A percentile compares a stretch with the other conserved stretches of the same genome.
These are phyloP conservation scores for Chelonus formosanus DNA, from an alignment of 2,888 invertebrate species.

Conservation along the genomic window DNA sequence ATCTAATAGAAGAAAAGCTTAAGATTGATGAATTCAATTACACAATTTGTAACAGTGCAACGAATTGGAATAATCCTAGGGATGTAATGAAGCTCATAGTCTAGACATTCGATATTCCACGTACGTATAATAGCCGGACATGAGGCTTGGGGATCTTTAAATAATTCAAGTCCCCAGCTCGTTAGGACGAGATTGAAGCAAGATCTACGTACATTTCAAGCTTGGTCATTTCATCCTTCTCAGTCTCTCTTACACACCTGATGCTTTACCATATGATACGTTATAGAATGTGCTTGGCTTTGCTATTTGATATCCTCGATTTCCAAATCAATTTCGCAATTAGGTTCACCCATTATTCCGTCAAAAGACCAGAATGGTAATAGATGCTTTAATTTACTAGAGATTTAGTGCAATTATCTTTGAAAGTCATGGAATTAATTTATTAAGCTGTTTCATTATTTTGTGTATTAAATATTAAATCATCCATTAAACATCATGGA, in stretches of 20 bases:
- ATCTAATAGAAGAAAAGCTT: slow-evolving; percentile 37
- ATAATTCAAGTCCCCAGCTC: slow-evolving; percentile 53
- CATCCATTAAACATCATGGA: too few relatives aligned
- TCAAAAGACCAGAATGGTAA: too few relatives aligned
- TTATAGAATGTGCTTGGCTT: slow-evolving; percentile 27
- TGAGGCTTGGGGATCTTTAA: slow-evolving; percentile 56
- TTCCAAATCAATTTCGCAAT: slow-evolving; percentile 32
- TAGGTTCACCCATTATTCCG: slow-evolving; percentile 12
- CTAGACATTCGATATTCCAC: slow-evolving; percentile 52
- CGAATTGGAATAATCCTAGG: slow-evolving; percentile 23
- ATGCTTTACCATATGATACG: neutral
- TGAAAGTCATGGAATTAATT: too few relatives aligned
- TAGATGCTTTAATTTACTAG: too few relatives aligned
- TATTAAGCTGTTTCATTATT: too few relatives aligned
- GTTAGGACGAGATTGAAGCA: slow-evolving; percentile 46
- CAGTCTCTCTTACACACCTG: slow-evolving; percentile 3
- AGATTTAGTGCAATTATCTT: too few relatives aligned
- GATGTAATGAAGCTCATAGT: slow-evolving; percentile 17
- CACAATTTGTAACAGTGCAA: neutral
- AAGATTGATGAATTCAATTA: slow-evolving; percentile 24
- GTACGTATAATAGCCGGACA: slow-evolving; percentile 58
- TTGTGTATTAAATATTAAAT: too few relatives aligned
- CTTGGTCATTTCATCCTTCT: slow-evolving; percentile 13
- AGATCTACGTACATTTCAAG: slow-evolving; percentile 40
- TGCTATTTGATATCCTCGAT: slow-evolving; percentile 39